Conservation (phyloP, 2,113 vertebrate species). For the Tenebrosternarchus preto region DNA sequence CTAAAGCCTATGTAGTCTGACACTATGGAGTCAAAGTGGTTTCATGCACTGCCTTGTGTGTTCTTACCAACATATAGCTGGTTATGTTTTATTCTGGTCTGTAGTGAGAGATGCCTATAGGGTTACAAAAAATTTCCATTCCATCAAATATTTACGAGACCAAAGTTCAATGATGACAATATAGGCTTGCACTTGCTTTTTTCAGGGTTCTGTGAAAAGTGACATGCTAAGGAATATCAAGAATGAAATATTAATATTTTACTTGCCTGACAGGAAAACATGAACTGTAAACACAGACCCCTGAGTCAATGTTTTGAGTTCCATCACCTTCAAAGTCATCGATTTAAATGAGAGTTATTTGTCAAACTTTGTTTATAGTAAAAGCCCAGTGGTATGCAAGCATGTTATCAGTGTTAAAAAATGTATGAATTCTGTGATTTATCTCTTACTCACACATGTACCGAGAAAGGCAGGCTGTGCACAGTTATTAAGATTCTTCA, state of each 20-base stretch:
- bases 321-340: conserved; percentile 16
- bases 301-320: neutral
- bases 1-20: neutral
- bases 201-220: neutral
- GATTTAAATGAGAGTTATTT: conserved; percentile 8
- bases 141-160: conserved; percentile 19
- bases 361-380: conserved; percentile 23
- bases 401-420: conserved; percentile 20
- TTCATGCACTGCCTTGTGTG: neutral
- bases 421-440: conserved; percentile 13
- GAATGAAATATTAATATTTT: conserved; percentile 4
- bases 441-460: neutral
- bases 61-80: neutral
- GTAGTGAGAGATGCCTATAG: neutral
- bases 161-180: neutral
- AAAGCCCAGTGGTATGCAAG: neutral
- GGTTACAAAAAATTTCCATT: conserved; percentile 29
- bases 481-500: neutral
- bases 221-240: conserved; percentile 12
- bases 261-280: neutral
- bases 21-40: neutral
- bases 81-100: conserved; percentile 2
- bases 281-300: neutral
- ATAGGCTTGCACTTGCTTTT: conserved; percentile 2
- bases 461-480: neutral